A percentile compares a stretch with the other conserved stretches of the same genome.
phyloP scores from a whole-genome alignment of 2,888 invertebrate genomes.

The Zygothrica quintamaculata region DNA sequence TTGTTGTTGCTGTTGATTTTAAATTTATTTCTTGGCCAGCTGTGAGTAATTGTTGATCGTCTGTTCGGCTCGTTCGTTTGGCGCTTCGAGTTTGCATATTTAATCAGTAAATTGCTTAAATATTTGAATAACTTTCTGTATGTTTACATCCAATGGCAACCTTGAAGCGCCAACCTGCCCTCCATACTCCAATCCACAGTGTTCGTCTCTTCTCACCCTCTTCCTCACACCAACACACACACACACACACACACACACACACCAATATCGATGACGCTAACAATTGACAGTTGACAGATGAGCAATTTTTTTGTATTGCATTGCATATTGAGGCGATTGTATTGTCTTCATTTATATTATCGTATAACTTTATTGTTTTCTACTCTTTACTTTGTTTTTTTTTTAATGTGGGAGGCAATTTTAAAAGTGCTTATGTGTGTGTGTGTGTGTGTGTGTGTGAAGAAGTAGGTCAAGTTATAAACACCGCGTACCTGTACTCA shows the following conservation, averaged over 20 bases:
- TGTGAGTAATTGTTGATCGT: slow-evolving; percentile 22
- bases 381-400: slow-evolving; percentile 3
- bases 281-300: slow-evolving; percentile 5
- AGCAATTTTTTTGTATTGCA: slow-evolving; percentile 2
- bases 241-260: too few species aligned
- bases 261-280: too few species aligned
- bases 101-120: slow-evolving; percentile 59
- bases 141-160: slow-evolving; percentile 46
- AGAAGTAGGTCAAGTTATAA: slow-evolving; percentile 41
- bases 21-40: slow-evolving; percentile 4
- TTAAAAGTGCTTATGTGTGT: too few species aligned
- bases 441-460: too few species aligned
- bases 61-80: too few species aligned
- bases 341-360: too few species aligned
- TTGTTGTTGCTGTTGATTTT: background rate
- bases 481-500: background rate
- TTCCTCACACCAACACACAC: too few species aligned
- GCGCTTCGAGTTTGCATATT: slow-evolving; percentile 57
- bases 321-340: slow-evolving; percentile 3
- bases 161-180: slow-evolving; percentile 51
- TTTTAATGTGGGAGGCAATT: slow-evolving; percentile 29
- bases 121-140: slow-evolving; percentile 47
- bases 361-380: slow-evolving; percentile 20
- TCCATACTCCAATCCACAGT: too few species aligned
- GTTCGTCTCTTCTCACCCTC: too few species aligned